phyloP scores from a whole-genome alignment of 1,140 invertebrate species.

The Dinothrombium tinctorium region DNA sequence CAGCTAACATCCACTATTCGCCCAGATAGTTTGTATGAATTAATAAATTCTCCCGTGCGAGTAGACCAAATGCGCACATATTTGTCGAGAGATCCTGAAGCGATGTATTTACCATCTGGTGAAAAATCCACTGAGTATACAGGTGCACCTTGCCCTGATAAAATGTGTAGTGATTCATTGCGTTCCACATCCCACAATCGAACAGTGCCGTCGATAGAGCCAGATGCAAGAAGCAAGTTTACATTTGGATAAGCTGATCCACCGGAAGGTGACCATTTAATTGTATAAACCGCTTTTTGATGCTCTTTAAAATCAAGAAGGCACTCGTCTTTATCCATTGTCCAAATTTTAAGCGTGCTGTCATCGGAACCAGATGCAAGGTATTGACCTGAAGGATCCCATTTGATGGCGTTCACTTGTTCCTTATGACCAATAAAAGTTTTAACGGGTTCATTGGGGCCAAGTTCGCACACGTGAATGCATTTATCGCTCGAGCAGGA shows the following conservation, averaged over 20 bases:
- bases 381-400: slow-evolving; percentile 92
- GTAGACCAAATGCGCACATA: slow-evolving; percentile 99
- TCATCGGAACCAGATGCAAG: slow-evolving; percentile 96
- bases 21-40: slow-evolving; percentile 90
- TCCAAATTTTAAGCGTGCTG: slow-evolving; percentile 67
- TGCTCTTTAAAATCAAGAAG: slow-evolving; percentile 96
- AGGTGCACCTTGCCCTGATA: slow-evolving; percentile 91
- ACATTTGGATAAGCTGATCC: slow-evolving; percentile 91
- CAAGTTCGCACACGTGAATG: slow-evolving; percentile 88
- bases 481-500: slow-evolving; percentile 98
- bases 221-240: slow-evolving; percentile 77
- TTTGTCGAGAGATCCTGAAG: slow-evolving; percentile 95
- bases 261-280: slow-evolving; percentile 87
- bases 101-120: slow-evolving; percentile 67
- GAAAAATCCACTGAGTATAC: slow-evolving; percentile 43
- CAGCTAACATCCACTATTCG: slow-evolving; percentile 99
- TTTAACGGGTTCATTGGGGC: slow-evolving; percentile 79
- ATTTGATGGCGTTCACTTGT: slow-evolving; percentile 98
- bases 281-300: slow-evolving; percentile 97
- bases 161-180: slow-evolving; percentile 78
- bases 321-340: slow-evolving; percentile 81
- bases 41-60: slow-evolving; percentile 72
- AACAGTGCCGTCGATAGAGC: slow-evolving; percentile 85
- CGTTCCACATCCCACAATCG: slow-evolving; percentile 89
- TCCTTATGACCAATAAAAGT: slow-evolving; percentile 96